Evolutionary conservation across 35 echinoderm and acorn worm species (phyloP).

Genomic region (Strongylocentrotus purpuratus): DNA sequence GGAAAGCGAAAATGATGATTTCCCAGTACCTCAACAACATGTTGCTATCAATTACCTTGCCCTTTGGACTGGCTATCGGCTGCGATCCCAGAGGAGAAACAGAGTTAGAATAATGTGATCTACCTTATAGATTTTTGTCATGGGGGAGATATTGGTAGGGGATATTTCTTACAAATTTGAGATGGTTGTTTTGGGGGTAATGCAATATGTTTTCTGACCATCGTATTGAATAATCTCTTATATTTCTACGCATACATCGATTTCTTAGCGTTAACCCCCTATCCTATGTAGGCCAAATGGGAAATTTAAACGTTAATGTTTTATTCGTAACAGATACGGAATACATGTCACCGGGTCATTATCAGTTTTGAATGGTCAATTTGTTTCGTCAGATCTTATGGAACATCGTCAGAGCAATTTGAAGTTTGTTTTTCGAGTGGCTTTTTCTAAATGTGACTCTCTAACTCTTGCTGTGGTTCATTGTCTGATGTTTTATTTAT

Average conservation of each 20-base stretch:
- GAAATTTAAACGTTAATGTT: background rate
- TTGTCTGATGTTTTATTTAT: too few relatives aligned
- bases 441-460: too few relatives aligned
- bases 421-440: too few relatives aligned
- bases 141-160: background rate
- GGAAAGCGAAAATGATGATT: background rate
- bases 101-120: background rate
- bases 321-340: background rate
- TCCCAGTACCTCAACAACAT: background rate
- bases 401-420: too few relatives aligned
- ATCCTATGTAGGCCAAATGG: background rate
- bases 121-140: background rate
- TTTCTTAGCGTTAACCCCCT: background rate
- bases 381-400: too few relatives aligned
- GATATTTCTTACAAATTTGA: background rate
- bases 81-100: background rate
- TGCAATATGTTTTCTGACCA: background rate
- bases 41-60: background rate
- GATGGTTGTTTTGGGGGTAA: constrained; percentile 8
- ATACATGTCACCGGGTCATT: background rate
- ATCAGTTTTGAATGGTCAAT: background rate
- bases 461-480: too few relatives aligned
- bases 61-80: background rate
- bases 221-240: background rate
- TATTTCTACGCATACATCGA: background rate